A percentile compares a stretch with the other conserved stretches of the same genome.
phyloP scores from a whole-genome alignment of 2,888 invertebrate genomes.

The Athalia rosae region DNA sequence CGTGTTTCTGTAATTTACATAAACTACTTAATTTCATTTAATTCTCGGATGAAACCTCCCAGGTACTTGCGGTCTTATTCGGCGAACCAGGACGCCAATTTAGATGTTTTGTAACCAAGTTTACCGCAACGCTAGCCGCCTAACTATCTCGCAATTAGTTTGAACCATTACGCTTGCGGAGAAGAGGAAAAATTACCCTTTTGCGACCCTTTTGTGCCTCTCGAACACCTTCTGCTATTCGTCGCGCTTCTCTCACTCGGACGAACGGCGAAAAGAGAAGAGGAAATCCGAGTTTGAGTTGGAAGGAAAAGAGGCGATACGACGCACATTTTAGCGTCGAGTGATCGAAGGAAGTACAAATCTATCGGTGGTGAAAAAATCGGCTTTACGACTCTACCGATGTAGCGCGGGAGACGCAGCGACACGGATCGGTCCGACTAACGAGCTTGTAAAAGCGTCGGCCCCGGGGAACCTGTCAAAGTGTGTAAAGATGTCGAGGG shows the following conservation, averaged over 20 bases:
- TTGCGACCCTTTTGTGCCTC: too few relatives aligned
- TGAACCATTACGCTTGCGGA: too few relatives aligned
- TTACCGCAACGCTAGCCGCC: slow-evolving; percentile 10
- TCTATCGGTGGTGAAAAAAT: slow-evolving; percentile 28
- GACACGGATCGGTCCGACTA: slow-evolving; percentile 41
- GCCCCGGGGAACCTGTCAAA: slow-evolving; percentile 43
- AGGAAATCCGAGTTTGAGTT: neutral
- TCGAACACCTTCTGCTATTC: too few relatives aligned
- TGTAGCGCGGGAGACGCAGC: slow-evolving; percentile 13
- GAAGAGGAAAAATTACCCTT: too few relatives aligned
- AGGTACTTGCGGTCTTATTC: slow-evolving; percentile 13
- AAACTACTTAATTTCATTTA: slow-evolving; percentile 27
- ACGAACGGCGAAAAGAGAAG: neutral
- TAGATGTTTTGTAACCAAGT: slow-evolving; percentile 23
- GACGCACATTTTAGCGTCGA: neutral
- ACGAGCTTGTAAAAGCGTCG: slow-evolving; percentile 44
- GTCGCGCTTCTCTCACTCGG: neutral
- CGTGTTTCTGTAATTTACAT: slow-evolving; percentile 16
- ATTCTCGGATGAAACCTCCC: neutral
- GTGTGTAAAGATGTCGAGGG: slow-evolving; percentile 45
- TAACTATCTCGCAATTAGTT: neutral
- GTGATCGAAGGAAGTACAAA: slow-evolving; percentile 27
- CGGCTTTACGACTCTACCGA: slow-evolving; percentile 32
- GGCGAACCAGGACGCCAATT: slow-evolving; percentile 18
- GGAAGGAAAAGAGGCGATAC: neutral